Conservation (phyloP, 2,888 invertebrate genomes). For the Drosophila greeni region DNA sequence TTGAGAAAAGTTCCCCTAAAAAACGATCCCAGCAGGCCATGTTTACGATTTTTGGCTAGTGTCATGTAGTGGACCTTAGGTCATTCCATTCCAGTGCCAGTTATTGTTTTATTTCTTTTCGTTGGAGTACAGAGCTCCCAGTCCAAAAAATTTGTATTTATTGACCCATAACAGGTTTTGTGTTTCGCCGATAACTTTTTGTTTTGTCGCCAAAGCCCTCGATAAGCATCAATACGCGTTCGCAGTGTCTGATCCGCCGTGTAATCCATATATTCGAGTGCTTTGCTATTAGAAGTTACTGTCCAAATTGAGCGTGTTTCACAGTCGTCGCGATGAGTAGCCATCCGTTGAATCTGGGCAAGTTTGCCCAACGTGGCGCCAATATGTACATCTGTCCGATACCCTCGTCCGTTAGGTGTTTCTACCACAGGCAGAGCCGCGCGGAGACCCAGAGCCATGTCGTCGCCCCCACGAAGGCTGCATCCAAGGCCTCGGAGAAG, state of each 20-base stretch:
- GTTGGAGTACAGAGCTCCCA: constrained; percentile 23
- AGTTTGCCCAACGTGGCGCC: constrained; percentile 24
- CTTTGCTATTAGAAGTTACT: not conserved
- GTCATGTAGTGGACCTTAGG: not conserved
- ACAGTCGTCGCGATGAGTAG: constrained; percentile 14
- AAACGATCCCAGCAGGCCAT: not conserved
- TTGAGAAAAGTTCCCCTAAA: not conserved
- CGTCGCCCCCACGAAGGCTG: not conserved
- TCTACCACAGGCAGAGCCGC: constrained; percentile 6
- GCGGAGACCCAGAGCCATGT: not conserved
- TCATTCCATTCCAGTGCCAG: constrained; percentile 9
- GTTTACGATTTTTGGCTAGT: not conserved
- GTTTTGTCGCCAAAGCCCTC: not conserved
- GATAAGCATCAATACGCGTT: constrained; percentile 3
- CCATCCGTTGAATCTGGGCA: constrained; percentile 15
- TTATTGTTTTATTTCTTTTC: constrained; percentile 27
- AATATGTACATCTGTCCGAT: not conserved
- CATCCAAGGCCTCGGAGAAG: not conserved
- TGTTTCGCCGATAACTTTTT: constrained; percentile 4
- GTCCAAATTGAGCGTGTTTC: constrained; percentile 12
- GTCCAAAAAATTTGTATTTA: constrained; percentile 11
- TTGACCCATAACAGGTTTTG: not conserved
- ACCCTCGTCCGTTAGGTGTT: not conserved
- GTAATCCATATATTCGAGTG: not conserved
- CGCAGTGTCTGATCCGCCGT: not conserved